Evolutionary conservation across 2,113 vertebrate genomes (phyloP), one percentile per base, ranked within the genome.

Genomic region (Coreoperca whiteheadi): DNA sequence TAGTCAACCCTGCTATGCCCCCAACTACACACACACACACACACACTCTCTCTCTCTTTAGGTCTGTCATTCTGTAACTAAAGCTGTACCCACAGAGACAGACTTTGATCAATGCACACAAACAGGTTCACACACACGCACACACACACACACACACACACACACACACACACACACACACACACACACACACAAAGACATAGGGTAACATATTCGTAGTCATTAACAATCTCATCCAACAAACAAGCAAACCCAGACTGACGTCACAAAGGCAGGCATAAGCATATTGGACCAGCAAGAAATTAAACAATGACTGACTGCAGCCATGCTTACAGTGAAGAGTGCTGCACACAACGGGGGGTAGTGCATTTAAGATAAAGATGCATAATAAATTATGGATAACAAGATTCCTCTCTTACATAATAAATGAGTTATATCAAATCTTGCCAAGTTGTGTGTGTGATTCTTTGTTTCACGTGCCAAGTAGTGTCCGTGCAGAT

Each of bases 71-170:
- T 89, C 70, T 91, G 81, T 91, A 89, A 91, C 92, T 63, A 82
- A 89, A 66, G 59, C 76, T 77, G 41, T 32, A 61, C 76, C 61
- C 78, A 76, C 39, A 59, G 85, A 83, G 46, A 57, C 65, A 92
- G 91, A 94, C 92, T 93, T 94, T 95, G 89, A 91, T 91, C 90
- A 79, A 72, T 89, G 30, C 82, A 46, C 77, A 81, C 79, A 86
- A 68, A 86, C 21, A 75, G 39, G 18, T 43, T 2, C n/a, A 77
- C 67, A 84, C 63, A 60, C 61, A 18, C 80, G 54, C 67, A 64
- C 80, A 79, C 67, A 79, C 71, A 60, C 37, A 77, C 67, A 0
- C 43, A 53, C 59, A 79, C 43, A 41, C 30, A 74, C 57, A 46
- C n/a, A n/a, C n/a, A 77, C 67, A 84, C 63, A 60, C 61, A 18